phyloP scores from a whole-genome alignment of 2,797 vertebrate genomes.

The Limnodromus scolopaceus region DNA sequence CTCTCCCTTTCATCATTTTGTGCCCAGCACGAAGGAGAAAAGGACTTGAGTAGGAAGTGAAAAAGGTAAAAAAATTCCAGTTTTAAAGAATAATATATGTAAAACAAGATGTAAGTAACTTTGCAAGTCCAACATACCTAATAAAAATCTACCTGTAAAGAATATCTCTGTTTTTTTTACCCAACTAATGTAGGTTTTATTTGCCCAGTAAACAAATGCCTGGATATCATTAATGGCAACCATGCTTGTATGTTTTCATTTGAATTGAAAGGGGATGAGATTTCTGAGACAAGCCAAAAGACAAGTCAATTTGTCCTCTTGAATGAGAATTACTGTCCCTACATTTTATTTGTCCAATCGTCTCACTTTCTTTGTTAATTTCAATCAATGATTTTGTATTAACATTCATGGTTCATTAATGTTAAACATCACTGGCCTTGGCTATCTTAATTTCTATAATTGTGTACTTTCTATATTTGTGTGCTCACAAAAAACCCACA shows the following conservation, averaged over 20 bases:
- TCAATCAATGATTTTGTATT: not conserved
- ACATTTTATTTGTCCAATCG: not conserved
- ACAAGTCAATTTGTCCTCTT: not conserved
- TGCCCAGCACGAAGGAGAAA: not conserved
- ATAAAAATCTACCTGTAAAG: not conserved
- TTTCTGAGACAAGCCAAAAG: not conserved
- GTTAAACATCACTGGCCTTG: not conserved
- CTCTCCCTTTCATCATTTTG: not conserved
- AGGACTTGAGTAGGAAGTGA: not conserved
- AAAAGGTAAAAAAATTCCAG: not conserved
- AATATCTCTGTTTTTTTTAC: not conserved
- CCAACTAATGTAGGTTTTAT: not conserved
- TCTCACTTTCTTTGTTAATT: not conserved
- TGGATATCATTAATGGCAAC: not conserved
- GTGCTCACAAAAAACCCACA: not conserved
- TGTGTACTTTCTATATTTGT: not conserved
- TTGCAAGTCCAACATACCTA: not conserved
- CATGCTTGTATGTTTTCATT: not conserved
- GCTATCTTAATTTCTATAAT: not conserved
- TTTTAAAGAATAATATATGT: not conserved
- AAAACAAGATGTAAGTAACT: not conserved
- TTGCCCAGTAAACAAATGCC: not conserved
- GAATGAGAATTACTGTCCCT: not conserved
- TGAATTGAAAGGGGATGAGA: not conserved
- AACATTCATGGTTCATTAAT: not conserved